Evolutionary conservation across 2,888 invertebrate genomes (phyloP), one percentile per base, ranked within the genome.

Genomic region (Thereva unica): DNA sequence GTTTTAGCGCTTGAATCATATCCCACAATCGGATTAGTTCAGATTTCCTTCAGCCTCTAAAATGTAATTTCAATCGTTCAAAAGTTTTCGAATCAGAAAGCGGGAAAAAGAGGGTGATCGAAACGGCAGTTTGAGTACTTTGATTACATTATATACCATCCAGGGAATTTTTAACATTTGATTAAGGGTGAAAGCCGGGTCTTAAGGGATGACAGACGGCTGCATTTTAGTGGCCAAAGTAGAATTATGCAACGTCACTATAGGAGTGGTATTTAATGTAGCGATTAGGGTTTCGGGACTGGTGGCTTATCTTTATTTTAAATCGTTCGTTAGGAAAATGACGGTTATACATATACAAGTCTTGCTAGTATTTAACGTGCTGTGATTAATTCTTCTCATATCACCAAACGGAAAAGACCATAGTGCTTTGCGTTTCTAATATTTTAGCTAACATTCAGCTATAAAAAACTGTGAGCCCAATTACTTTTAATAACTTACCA

Each of bases 21-120:
- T 66, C 57, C 66, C 57, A 44, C 66, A 66, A 66, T 66, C 66
- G 66, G 66, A 66, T 66, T 66, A 66, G 56, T 53, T 44, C 52
- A 44, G 55, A 35, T 47, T 47, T 10, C 9, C 47, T 12, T 8
- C 44, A 5, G 9, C 23, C 23, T 23, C 23, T 23, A 23, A 23
- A 23, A 23, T 47, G 5, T 47, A 23, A 47, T 47, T 47, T 47
- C 47, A 12, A 47, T 47, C 47, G 23, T 47, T 47, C 10, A 7
- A 9, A 9, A 5, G 9, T 44, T 44, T 44, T n/a, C 10, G 5
- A 23, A 23, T 2, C 9, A 44, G 10, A 9, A 44, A 2, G 23
- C 23, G 23, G 23, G 23, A 23, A 2, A 23, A 23, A 23, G 23
- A 23, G 23, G 23, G 23, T 23, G 23, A 23, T 4, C 23, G 6